Evolutionary conservation across 1,140 invertebrate species (phyloP), one percentile per base, ranked within the genome.

Genomic region (Plutomurus gul): DNA sequence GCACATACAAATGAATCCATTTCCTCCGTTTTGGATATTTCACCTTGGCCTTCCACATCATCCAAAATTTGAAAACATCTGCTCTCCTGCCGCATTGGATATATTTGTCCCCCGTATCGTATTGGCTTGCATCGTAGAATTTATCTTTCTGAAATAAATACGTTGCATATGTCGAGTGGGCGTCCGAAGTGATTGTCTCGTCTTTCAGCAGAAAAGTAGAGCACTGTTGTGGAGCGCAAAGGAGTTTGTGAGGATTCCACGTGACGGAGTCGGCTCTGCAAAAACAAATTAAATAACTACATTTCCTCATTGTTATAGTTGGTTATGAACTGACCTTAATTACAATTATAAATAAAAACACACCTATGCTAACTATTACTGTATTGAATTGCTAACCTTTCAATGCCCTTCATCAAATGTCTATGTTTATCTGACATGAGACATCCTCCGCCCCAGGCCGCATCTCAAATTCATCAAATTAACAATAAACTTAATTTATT

Each of bases 101-200:
- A 80, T 97, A 93, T 85, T 98, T 98, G 85, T 98, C 96, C 0
- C 97, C 96, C 0, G 93, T 95, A 84, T 98, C 96, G 84, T 92
- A 97, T 16, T 78, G 37, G 11, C 89, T 89, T 0, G 94, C 93
- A 85, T 98, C 95, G 86, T 99, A 99, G 84, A 96, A 95, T 88
- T 99, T 99, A 86, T 98, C 96, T 85, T 96, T 94, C 87, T 98
- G 96, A 87, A 98, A 98, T 16, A 98, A 88, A 85, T 98, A 98
- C 25, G 93, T 90, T 0, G 97, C 96, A 70, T 84, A 60, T 2
- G 82, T 82, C 1, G 81, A 75, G 56, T 83, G 79, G 18, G 76
- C 46, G n/a, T 82, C 73, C 1, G 60, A 49, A 20, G 30, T 18
- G 27, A 79, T 77, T 87, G 87, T 85, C 87, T 87, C 75, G 87